Evolutionary conservation across 2,888 invertebrate species (phyloP), one percentile per base, ranked within the genome.

Genomic region (Elegia similella): DNA sequence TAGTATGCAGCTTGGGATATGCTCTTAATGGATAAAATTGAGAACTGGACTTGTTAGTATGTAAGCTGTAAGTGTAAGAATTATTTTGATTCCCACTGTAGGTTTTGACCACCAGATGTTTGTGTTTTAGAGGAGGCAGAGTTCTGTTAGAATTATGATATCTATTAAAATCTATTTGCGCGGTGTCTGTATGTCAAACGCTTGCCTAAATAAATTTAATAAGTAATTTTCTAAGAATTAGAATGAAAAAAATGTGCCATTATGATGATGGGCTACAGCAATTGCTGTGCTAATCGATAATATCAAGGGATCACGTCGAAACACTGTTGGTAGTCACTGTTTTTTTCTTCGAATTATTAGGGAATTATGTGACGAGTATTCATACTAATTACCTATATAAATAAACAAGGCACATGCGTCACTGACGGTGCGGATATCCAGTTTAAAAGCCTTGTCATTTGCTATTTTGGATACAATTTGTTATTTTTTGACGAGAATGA

Each of bases 31-130:
- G 38, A 75, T 79, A 75, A 76, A 75, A 74, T 80, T 81, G 79
- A 80, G 85, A 82, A 88, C 85, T 88, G 87, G 87, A 82, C 76
- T 71, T 62, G 69, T 67, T 86, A 87, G 86, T 74, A 64, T 75
- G 63, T 87, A 88, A 85, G 82, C 72, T 73, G 67, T 83, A 80
- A 80, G 70, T 76, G 70, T 87, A 87, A 83, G 65, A 65, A 65
- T 72, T 70, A 67, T 69, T 73, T 72, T 65, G 64, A 73, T 73
- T 73, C 67, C 70, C 68, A 74, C 58, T 38, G 68, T 66, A 64
- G 57, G 63, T 62, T 66, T 66, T 63, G 63, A 65, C 61, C 62
- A 59, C 63, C 65, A 63, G 63, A 57, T 57, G 64, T 58, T 63
- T 55, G 63, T 62, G 69, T 62, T 63, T 63, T 62, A 42, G 68